Percentiles rank a stretch among this genome's conserved stretches.
Evolutionary conservation across 2,888 invertebrate species (phyloP).

Genomic region (Drosophila bunnanda): DNA sequence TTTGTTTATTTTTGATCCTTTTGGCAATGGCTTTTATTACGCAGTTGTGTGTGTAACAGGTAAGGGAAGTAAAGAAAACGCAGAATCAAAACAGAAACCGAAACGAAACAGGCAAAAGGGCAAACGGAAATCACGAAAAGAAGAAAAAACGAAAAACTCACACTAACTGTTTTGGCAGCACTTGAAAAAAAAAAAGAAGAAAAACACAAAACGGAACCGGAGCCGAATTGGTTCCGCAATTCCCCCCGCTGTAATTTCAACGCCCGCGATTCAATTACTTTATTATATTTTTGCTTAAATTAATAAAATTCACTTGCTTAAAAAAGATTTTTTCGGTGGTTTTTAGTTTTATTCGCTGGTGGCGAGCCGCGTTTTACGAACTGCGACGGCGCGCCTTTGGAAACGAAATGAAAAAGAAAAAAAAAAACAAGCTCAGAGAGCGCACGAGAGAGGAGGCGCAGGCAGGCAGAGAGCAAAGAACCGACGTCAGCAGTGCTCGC

Average conservation of each 20-base stretch:
- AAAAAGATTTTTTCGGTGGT: conserved; percentile 2
- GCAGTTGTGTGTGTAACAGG: conserved; percentile 23
- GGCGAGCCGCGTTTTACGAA: conserved; percentile 45
- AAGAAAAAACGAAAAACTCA: conserved; percentile 17
- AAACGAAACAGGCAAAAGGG: conserved; percentile 38
- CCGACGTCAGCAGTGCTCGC: conserved; percentile 20
- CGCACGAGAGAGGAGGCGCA: neutral
- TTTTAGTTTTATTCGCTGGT: conserved; percentile 9
- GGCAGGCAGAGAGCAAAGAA: conserved; percentile 1
- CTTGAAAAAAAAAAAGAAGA: conserved; percentile 31
- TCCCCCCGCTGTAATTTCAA: neutral
- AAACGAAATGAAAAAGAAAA: conserved; percentile 38
- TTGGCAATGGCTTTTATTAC: conserved; percentile 11
- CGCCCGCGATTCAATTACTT: neutral
- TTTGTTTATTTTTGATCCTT: conserved; percentile 6
- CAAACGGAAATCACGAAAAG: conserved; percentile 18
- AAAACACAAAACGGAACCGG: neutral
- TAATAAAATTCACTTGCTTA: conserved; percentile 9
- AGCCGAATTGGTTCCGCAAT: conserved; percentile 5
- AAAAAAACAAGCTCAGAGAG: conserved; percentile 10
- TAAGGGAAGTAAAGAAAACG: conserved; percentile 26
- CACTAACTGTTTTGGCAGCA: conserved; percentile 27
- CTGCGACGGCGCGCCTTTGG: conserved; percentile 45
- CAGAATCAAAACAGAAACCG: conserved; percentile 29
- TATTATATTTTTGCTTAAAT: neutral